phyloP scores from a whole-genome alignment of 2,797 vertebrate genomes.

The Saxicola maurus region DNA sequence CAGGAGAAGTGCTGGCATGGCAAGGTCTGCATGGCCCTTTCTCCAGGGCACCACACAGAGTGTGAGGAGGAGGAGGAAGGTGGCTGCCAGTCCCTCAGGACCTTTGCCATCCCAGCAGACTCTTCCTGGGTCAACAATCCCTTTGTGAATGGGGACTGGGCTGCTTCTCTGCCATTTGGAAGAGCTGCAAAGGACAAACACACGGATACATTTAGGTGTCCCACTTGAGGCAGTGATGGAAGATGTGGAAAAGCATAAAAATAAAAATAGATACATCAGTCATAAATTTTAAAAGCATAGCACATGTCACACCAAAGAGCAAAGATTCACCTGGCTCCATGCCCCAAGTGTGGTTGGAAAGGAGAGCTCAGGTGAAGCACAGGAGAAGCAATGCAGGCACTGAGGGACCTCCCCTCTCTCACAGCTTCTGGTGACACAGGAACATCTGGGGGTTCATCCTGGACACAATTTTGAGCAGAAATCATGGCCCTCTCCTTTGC shows the following conservation, averaged over 20 bases:
- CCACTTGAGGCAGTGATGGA: not conserved
- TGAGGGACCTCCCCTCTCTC: not conserved
- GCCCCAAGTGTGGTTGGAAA: not conserved
- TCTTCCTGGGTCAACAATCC: not conserved
- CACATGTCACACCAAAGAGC: not conserved
- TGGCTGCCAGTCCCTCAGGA: not conserved
- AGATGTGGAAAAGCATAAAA: not conserved
- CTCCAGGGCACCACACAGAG: not conserved
- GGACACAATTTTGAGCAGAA: not conserved
- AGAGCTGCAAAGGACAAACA: not conserved
- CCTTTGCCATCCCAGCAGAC: not conserved
- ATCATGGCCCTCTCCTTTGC: not conserved
- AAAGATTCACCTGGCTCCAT: not conserved
- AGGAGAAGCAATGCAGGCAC: not conserved
- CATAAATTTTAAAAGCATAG: not conserved
- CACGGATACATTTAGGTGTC: rapidly evolving
- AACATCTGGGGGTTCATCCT: not conserved
- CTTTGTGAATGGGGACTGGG: not conserved
- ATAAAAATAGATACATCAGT: not conserved
- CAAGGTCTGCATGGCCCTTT: not conserved
- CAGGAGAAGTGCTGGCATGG: not conserved
- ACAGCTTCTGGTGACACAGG: not conserved
- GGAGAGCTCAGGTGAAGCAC: not conserved
- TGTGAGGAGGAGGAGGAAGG: not conserved
- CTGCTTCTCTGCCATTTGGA: not conserved